These are phyloP conservation scores for Delichon dasypus DNA, from an alignment of 2,797 vertebrate species.

Conservation along the genomic window DNA sequence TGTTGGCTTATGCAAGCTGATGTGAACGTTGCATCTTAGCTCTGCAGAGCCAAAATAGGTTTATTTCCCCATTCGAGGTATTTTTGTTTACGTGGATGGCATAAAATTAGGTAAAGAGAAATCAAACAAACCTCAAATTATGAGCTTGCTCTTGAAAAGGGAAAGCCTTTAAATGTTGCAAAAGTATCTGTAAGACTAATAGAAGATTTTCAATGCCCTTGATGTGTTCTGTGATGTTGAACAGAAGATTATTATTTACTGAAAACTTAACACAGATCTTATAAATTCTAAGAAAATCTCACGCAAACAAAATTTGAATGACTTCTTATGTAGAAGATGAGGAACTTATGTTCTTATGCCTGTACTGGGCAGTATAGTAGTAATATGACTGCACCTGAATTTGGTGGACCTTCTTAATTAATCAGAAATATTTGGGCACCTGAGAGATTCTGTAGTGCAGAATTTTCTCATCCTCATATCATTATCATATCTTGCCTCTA, in stretches of 20 bases:
- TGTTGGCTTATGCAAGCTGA: conserved; percentile 2
- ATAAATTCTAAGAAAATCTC: background rate
- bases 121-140: background rate
- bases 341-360: background rate
- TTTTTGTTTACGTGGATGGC: background rate
- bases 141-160: background rate
- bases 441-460: background rate
- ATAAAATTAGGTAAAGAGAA: background rate
- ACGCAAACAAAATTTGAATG: background rate
- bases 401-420: background rate
- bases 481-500: background rate
- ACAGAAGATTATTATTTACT: background rate
- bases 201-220: background rate
- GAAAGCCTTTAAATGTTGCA: background rate
- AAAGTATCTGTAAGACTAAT: background rate
- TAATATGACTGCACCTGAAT: background rate
- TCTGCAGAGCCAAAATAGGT: background rate
- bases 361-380: background rate
- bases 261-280: background rate
- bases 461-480: background rate
- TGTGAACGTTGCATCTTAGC: background rate
- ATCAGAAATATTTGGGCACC: background rate
- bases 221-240: background rate
- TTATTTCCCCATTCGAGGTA: background rate
- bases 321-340: background rate